Evolutionary conservation across 1,140 invertebrate species (phyloP), one percentile per base, ranked within the genome.

Genomic region (Dufourea novaeangliae): DNA sequence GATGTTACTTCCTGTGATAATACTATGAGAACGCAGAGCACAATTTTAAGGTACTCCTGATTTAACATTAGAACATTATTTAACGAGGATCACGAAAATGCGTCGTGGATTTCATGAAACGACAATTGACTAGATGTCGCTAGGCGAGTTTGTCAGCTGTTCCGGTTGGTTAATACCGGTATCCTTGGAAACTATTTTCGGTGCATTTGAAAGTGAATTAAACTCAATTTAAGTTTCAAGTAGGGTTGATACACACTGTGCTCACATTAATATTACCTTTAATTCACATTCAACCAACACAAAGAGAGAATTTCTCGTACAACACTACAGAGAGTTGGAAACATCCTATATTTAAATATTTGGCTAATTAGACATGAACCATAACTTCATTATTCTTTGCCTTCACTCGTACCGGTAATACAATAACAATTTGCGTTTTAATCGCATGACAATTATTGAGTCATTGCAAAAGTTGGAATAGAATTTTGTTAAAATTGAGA

Each of bases 81-180:
- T 22, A 27, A 32, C 6, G 17, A 50, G 32, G 54, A 32, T 22
- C 7, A 14, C 8, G n/a, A 41, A 50, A 17, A 4, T 39, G 25
- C 34, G 25, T 62, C 39, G 61, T 80, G 7, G 34, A 20, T 41
- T 41, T n/a, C 41, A n/a, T 29, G 46, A 64, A 11, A 54, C 22
- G 17, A 34, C n/a, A 46, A 11, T 44, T 6, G 56, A 62, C 12
- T 52, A 83, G 82, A 79, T 82, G 82, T 74, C 82, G 75, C 75
- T 44, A 52, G 69, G 57, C 1, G 44, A 37, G 37, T 20, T 50
- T 63, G 41, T 77, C 75, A 71, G 68, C 75, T 77, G 71, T 80
- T 80, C 71, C 66, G 50, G 56, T 46, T 71, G 5, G 29, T 61
- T 70, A 71, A 39, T 61, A 70, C 34, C 54, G 74, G 66, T 77